These are phyloP conservation scores for Pteronotus mesoamericanus DNA, from an alignment of 2,797 vertebrate genomes.

Conservation along the genomic window DNA sequence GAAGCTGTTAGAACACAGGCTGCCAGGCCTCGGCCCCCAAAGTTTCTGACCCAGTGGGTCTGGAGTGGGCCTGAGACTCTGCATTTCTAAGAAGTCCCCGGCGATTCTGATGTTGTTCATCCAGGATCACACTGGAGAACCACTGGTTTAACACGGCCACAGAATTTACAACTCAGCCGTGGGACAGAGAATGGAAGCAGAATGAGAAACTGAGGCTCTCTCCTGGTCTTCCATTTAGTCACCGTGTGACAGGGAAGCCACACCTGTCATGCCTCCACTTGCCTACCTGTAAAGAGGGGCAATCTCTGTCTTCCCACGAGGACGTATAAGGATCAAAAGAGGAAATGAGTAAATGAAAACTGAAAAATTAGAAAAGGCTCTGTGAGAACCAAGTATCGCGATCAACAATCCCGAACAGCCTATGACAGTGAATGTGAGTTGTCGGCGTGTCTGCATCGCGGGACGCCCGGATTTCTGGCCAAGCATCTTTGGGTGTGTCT, in stretches of 20 bases:
- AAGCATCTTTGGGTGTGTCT: not conserved
- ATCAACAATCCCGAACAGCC: not conserved
- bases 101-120: not conserved
- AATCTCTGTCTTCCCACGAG: not conserved
- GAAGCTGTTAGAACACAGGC: not conserved
- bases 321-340: not conserved
- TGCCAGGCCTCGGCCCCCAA: not conserved
- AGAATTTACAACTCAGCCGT: not conserved
- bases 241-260: no score
- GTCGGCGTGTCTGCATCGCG: not conserved
- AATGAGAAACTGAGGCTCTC: not conserved
- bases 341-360: not conserved
- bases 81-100: not conserved
- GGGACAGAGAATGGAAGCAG: not conserved
- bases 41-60: not conserved
- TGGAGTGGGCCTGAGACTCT: not conserved
- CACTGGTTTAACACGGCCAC: not conserved
- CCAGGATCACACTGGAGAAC: not conserved
- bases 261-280: no score
- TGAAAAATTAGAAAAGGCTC: not conserved
- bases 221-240: not conserved
- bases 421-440: accelerated
- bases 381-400: not conserved
- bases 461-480: not conserved
- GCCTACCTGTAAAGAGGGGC: not conserved